These are phyloP conservation scores for Fratercula arctica DNA, from an alignment of 2,797 vertebrate species.

Conservation along the genomic window DNA sequence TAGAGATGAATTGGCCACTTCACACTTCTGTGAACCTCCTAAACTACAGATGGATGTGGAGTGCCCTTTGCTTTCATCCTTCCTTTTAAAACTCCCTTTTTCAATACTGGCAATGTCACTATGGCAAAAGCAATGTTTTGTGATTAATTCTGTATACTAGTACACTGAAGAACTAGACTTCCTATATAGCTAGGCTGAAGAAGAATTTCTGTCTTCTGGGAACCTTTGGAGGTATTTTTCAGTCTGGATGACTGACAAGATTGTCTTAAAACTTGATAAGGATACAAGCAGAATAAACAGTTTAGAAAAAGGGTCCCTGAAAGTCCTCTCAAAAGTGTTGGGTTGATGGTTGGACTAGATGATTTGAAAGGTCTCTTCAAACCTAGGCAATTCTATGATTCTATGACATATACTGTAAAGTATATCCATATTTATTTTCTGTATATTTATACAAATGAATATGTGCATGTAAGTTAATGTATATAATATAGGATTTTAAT, in stretches of 20 bases:
- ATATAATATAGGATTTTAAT: background rate
- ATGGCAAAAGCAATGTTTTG: background rate
- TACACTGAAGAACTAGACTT: background rate
- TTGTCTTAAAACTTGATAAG: background rate
- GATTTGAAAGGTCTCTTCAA: too few relatives aligned
- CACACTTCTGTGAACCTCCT: conserved; percentile 39
- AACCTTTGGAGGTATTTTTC: background rate
- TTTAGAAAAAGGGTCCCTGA: background rate
- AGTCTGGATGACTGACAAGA: background rate
- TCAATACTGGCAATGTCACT: background rate
- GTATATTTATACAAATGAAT: too few relatives aligned
- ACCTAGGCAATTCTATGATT: too few relatives aligned
- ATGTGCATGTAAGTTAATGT: background rate
- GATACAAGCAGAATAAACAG: background rate
- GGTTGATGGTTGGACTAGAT: too few relatives aligned
- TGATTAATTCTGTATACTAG: background rate
- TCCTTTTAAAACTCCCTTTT: conserved; percentile 18
- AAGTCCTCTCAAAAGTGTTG: background rate
- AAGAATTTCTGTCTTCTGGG: background rate
- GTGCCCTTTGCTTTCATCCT: background rate
- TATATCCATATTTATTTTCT: background rate
- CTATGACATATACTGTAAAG: too few relatives aligned
- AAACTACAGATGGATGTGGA: conserved; percentile 8
- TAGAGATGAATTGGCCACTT: background rate
- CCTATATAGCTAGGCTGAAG: background rate